Conservation (phyloP, 2,797 vertebrate genomes). For the Myotis findleyi region DNA sequence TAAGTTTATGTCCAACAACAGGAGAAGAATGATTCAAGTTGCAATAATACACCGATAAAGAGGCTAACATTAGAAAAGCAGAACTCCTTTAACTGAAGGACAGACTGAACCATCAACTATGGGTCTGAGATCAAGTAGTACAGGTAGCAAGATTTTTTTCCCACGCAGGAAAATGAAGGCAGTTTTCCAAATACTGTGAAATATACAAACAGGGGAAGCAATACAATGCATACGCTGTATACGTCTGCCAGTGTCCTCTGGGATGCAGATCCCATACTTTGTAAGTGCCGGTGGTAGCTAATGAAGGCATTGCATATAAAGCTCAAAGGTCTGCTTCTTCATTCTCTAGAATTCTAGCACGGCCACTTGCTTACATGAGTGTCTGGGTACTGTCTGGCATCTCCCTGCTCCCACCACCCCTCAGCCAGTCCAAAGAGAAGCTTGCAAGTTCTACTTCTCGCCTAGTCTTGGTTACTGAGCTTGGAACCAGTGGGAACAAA, state of each 20-base stretch:
- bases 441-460: conserved; percentile 54
- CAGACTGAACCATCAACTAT: conserved; percentile 86
- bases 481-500: conserved; percentile 62
- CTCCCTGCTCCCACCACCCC: conserved; percentile 59
- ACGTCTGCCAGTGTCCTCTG: conserved; percentile 84
- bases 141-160: conserved; percentile 87
- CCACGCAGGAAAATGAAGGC: conserved; percentile 89
- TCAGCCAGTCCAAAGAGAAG: conserved; percentile 72
- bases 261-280: conserved; percentile 81
- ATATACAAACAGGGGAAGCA: conserved; percentile 87
- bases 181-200: conserved; percentile 86
- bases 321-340: conserved; percentile 67
- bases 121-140: conserved; percentile 89
- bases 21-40: conserved; percentile 86
- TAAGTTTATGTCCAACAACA: conserved; percentile 86
- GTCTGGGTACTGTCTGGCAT: conserved; percentile 46
- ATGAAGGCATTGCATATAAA: conserved; percentile 65
- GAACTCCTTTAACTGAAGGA: conserved; percentile 87
- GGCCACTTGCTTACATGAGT: background rate
- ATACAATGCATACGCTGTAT: conserved; percentile 84
- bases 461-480: conserved; percentile 60
- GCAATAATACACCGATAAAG: conserved; percentile 87
- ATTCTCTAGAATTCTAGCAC: conserved; percentile 62
- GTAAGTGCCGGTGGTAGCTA: conserved; percentile 81
- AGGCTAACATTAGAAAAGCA: conserved; percentile 87